A percentile compares a stretch with the other conserved stretches of the same genome.
Conservation (phyloP, 2,113 vertebrate genomes). For the Siphamia tubifer region DNA sequence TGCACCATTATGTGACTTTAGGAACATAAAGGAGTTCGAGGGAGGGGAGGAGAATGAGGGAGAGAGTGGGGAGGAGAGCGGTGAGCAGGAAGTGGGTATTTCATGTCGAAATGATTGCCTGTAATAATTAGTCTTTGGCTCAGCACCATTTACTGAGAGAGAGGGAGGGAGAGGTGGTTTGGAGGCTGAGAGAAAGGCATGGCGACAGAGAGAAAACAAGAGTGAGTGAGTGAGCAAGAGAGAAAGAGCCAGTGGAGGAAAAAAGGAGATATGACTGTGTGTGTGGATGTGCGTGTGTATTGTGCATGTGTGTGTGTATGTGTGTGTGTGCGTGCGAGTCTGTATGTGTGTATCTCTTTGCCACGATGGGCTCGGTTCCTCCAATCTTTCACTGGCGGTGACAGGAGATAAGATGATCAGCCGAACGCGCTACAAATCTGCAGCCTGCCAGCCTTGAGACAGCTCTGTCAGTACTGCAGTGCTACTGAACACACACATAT, state of each 20-base stretch:
- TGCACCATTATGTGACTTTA: constrained; percentile 50
- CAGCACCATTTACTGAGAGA: constrained; percentile 56
- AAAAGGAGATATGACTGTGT: constrained; percentile 9
- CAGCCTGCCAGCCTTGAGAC: constrained; percentile 70
- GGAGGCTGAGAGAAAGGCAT: constrained; percentile 24
- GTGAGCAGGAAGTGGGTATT: constrained; percentile 62
- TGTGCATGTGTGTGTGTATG: not conserved
- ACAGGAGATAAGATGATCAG: constrained; percentile 80
- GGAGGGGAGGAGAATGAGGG: constrained; percentile 35
- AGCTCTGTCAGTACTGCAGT: constrained; percentile 67
- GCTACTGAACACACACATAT: constrained; percentile 23
- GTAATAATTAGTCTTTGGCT: constrained; percentile 79
- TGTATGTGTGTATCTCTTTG: not conserved
- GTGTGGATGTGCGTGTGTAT: not conserved
- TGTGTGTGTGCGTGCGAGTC: not conserved
- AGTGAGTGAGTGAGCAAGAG: constrained; percentile 32
- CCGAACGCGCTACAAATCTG: constrained; percentile 72
- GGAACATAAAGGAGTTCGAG: constrained; percentile 42
- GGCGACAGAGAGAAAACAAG: constrained; percentile 27
- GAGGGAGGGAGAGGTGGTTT: constrained; percentile 20
- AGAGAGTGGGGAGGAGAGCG: constrained; percentile 32
- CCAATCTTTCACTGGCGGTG: constrained; percentile 71
- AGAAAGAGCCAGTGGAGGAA: constrained; percentile 4
- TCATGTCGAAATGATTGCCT: constrained; percentile 73
- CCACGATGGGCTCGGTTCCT: constrained; percentile 43